These are phyloP conservation scores for Laodelphax striatellus DNA, from an alignment of 1,140 invertebrate genomes.

Conservation along the genomic window DNA sequence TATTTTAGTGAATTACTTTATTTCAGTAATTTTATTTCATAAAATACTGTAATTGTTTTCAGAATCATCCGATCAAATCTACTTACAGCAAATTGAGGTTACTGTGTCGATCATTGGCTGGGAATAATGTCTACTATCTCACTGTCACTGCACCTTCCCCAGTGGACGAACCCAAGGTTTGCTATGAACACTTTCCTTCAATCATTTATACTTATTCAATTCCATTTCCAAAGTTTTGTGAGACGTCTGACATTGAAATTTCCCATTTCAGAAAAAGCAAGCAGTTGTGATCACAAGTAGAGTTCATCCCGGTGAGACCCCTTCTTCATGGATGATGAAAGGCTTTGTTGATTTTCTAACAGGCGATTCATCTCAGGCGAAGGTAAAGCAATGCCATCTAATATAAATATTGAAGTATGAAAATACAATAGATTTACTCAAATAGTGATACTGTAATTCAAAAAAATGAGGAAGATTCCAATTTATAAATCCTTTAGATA, in stretches of 20 bases:
- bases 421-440: no score
- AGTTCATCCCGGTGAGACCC: slow-evolving; percentile 93
- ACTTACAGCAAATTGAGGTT: slow-evolving; percentile 64
- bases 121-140: slow-evolving; percentile 84
- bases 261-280: slow-evolving; percentile 51
- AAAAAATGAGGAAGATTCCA: no score
- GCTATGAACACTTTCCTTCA: not conserved
- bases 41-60: slow-evolving; percentile 15
- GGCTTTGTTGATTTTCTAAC: slow-evolving; percentile 86
- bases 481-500: no score
- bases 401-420: no score
- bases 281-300: slow-evolving; percentile 78
- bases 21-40: not conserved
- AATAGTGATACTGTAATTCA: no score
- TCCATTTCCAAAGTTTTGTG: no score
- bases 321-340: slow-evolving; percentile 95
- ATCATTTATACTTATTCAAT: no score
- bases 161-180: slow-evolving; percentile 25
- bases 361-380: slow-evolving; percentile 61
- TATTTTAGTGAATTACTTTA: no score
- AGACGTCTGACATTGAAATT: not conserved
- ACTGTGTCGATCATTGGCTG: slow-evolving; percentile 74
- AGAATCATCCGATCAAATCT: slow-evolving; percentile 69
- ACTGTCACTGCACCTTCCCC: slow-evolving; percentile 53
- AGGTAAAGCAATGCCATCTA: slow-evolving; percentile 27